Evolutionary conservation across 2,888 invertebrate species (phyloP).

Genomic region (Esperia sulphurella): DNA sequence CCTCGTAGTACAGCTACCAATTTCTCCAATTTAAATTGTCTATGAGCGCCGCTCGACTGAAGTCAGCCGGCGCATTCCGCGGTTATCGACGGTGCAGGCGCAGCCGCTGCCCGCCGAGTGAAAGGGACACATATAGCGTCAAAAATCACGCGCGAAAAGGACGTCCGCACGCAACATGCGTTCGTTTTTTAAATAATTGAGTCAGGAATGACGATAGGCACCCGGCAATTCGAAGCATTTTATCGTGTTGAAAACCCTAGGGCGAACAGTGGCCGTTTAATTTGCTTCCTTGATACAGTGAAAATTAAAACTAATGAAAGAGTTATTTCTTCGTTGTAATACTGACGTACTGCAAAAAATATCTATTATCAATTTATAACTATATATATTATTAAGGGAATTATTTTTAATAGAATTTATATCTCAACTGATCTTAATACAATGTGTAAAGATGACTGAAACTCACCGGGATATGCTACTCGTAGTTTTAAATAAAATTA

Average conservation of each 20-base stretch:
- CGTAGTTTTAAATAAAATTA: no score
- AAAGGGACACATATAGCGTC: conserved; percentile 44
- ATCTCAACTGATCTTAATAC: no score
- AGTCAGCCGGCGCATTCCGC: conserved; percentile 76
- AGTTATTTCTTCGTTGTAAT: conserved; percentile 23
- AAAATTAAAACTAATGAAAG: conserved; percentile 40
- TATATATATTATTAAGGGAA: no score
- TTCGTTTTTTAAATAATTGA: conserved; percentile 77
- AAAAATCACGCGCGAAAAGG: conserved; percentile 53
- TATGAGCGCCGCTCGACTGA: conserved; percentile 73
- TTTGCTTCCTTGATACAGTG: conserved; percentile 53
- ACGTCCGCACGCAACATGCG: conserved; percentile 48
- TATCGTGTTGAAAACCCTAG: conserved; percentile 68
- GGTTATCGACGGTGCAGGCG: conserved; percentile 69
- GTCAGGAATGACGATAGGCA: conserved; percentile 73
- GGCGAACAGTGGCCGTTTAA: conserved; percentile 63
- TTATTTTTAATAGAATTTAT: no score
- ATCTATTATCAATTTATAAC: no score
- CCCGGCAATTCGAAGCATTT: conserved; percentile 67
- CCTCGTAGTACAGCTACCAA: conserved; percentile 61
- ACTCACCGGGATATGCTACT: no score
- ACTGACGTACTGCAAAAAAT: no score
- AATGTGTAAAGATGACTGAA: no score
- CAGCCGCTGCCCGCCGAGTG: conserved; percentile 40
- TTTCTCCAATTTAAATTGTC: conserved; percentile 77